These are phyloP conservation scores for Dryococelus australis DNA, from an alignment of 2,888 invertebrate genomes.

Conservation along the genomic window DNA sequence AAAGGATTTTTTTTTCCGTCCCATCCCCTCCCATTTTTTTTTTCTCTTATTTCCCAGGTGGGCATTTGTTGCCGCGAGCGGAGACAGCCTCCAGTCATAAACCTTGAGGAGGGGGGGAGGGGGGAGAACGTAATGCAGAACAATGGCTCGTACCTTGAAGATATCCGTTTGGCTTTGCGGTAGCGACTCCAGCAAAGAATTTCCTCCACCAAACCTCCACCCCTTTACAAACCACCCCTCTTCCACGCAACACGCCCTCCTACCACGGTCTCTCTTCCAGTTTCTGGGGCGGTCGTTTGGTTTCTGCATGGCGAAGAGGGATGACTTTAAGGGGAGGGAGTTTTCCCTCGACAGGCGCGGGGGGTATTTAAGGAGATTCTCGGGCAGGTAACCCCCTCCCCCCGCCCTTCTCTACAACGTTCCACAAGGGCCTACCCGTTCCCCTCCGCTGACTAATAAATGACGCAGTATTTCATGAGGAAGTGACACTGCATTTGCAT, in stretches of 20 bases:
- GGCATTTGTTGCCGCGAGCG: not conserved
- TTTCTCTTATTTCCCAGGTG: not conserved
- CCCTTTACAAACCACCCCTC: too few relatives aligned
- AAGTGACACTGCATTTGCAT: conserved; percentile 8
- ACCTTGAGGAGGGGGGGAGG: not conserved
- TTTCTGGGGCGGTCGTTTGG: too few relatives aligned
- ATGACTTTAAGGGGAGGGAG: not conserved
- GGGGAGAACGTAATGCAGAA: not conserved
- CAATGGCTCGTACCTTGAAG: not conserved
- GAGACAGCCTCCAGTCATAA: not conserved
- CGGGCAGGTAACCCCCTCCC: not conserved
- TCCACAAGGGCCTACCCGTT: not conserved
- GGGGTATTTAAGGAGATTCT: not conserved
- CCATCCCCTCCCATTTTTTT: too few relatives aligned
- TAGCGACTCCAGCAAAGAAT: not conserved
- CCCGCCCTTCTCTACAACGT: not conserved
- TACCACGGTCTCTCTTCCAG: too few relatives aligned
- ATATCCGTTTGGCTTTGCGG: conserved; percentile 5
- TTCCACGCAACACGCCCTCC: too few relatives aligned
- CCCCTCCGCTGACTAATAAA: conserved; percentile 16
- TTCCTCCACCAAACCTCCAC: too few relatives aligned
- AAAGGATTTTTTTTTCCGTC: too few relatives aligned
- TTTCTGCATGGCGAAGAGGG: not conserved
- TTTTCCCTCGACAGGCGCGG: too few relatives aligned
- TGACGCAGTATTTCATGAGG: conserved; percentile 1